A percentile compares a stretch with the other conserved stretches of the same genome.
phyloP scores from a whole-genome alignment of 2,888 invertebrate genomes.

The Dorcus hopei region DNA sequence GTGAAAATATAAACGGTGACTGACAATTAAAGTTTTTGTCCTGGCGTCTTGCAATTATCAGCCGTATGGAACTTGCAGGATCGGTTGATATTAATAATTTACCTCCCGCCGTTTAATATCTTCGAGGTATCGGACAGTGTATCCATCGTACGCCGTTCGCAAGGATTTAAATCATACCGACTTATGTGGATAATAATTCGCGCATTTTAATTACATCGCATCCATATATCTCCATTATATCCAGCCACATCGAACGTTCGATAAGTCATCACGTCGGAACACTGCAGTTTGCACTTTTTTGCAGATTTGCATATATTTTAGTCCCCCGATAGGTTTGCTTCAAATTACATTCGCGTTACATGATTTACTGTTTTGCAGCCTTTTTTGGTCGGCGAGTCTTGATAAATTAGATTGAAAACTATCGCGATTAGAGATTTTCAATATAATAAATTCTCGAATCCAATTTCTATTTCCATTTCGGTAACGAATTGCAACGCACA shows the following conservation, averaged over 20 bases:
- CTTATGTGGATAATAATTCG: constrained; percentile 36
- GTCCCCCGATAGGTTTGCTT: constrained; percentile 24
- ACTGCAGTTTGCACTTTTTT: constrained; percentile 16
- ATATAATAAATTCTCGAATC: constrained; percentile 16
- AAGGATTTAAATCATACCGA: constrained; percentile 29
- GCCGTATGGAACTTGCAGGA: constrained; percentile 5
- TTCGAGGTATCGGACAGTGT: constrained; percentile 19
- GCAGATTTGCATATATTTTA: constrained; percentile 27
- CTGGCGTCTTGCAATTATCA: constrained; percentile 5
- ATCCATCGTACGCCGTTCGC: constrained; percentile 12
- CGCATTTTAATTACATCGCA: constrained; percentile 35
- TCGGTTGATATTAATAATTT: constrained; percentile 23
- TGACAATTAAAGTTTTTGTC: background rate
- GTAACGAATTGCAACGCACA: constrained; percentile 6
- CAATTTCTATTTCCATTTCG: constrained; percentile 15
- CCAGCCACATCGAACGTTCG: constrained; percentile 28
- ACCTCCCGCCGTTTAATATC: constrained; percentile 24
- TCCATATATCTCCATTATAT: constrained; percentile 35
- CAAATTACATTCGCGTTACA: constrained; percentile 26
- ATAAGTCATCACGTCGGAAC: constrained; percentile 26
- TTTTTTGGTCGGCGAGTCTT: constrained; percentile 11
- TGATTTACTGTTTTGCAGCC: constrained; percentile 22
- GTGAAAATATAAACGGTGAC: background rate
- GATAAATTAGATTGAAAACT: constrained; percentile 18
- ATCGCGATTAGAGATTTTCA: constrained; percentile 9